Percentiles rank a stretch among this genome's conserved stretches.
Evolutionary conservation across 2,888 invertebrate genomes (phyloP).

Genomic region (Scaptomyza tumidula): DNA sequence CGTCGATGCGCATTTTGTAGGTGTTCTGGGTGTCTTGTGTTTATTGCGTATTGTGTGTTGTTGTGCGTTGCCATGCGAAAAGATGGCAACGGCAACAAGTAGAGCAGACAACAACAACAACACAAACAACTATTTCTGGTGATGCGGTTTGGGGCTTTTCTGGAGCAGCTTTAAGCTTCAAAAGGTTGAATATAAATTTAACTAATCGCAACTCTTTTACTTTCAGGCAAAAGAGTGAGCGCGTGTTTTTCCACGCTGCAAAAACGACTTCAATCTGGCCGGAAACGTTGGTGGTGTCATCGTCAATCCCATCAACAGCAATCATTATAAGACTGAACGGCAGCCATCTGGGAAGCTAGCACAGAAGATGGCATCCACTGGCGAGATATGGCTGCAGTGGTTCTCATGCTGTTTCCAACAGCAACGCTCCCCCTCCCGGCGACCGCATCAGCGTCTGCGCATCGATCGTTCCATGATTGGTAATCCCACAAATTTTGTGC

Average conservation of each 20-base stretch:
- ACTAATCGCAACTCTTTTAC: constrained; percentile 27
- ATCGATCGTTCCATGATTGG: constrained; percentile 98
- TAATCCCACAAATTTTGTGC: constrained; percentile 97
- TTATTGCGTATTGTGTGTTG: constrained; percentile 23
- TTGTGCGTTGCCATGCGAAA: constrained; percentile 58
- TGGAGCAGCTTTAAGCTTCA: constrained; percentile 17
- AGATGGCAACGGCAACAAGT: constrained; percentile 56
- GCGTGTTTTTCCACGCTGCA: constrained; percentile 38
- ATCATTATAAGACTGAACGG: constrained; percentile 49
- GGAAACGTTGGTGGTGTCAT: constrained; percentile 44
- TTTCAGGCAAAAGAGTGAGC: constrained; percentile 39
- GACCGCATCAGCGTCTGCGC: constrained; percentile 89
- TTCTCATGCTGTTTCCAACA: constrained; percentile 95
- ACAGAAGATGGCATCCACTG: constrained; percentile 88
- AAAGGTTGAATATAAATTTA: not conserved
- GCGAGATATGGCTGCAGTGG: constrained; percentile 96
- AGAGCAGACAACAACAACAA: constrained; percentile 53
- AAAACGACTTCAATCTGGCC: constrained; percentile 61
- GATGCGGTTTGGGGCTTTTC: constrained; percentile 12
- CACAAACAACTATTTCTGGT: constrained; percentile 1
- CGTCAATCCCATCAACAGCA: constrained; percentile 35
- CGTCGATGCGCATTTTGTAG: constrained; percentile 24
- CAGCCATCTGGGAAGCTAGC: constrained; percentile 45
- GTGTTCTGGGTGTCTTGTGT: constrained; percentile 30
- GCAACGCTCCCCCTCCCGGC: constrained; percentile 90